A percentile compares a stretch with the other conserved stretches of the same genome.
Conservation (phyloP, 2,888 invertebrate genomes). For the Bombylius discolor region DNA sequence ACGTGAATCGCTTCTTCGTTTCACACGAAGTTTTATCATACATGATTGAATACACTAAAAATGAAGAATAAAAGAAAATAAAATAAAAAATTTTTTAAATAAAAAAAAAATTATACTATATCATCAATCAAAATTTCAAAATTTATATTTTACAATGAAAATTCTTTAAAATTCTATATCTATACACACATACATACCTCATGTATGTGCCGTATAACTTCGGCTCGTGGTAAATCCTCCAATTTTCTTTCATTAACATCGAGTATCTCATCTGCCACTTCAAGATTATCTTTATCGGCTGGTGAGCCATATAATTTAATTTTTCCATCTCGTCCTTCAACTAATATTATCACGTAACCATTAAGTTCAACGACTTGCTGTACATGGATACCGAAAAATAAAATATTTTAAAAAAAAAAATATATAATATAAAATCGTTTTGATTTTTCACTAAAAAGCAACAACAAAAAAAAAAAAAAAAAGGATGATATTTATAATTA, state of each 20-base stretch:
- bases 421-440: background rate
- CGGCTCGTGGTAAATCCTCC: constrained; percentile 81
- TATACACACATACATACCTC: constrained; percentile 49
- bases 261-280: constrained; percentile 94
- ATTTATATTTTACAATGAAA: too few species aligned
- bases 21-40: constrained; percentile 86
- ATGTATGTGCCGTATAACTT: constrained; percentile 89
- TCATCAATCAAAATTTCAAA: too few species aligned
- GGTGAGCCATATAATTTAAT: constrained; percentile 87
- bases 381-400: background rate
- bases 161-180: too few species aligned
- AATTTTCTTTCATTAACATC: constrained; percentile 90
- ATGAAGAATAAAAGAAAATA: constrained; percentile 22
- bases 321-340: constrained; percentile 87
- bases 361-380: constrained; percentile 71
- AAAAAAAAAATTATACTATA: background rate
- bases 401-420: background rate
- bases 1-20: constrained; percentile 74
- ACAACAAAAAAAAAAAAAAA: too few species aligned
- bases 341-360: constrained; percentile 88
- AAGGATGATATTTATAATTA: too few species aligned
- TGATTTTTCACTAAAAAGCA: too few species aligned
- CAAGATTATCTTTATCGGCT: constrained; percentile 84
- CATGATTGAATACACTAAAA: constrained; percentile 91
- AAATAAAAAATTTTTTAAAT: background rate